phyloP scores from a whole-genome alignment of 2,113 vertebrate species.

The Salvelinus fontinalis region DNA sequence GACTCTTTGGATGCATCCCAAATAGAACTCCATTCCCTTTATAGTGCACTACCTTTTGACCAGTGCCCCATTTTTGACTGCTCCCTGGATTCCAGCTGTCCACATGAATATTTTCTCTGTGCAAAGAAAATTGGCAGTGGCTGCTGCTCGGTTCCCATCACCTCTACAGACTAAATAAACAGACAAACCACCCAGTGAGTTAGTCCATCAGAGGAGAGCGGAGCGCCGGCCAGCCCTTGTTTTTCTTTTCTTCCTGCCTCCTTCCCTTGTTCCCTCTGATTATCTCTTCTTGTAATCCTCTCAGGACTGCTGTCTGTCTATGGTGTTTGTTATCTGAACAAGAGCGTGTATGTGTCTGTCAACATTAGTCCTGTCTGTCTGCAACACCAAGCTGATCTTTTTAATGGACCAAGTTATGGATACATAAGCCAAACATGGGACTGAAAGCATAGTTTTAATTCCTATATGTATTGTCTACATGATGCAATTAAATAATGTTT shows the following conservation, averaged over 20 bases:
- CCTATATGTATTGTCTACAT: neutral
- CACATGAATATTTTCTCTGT: slow-evolving; percentile 71
- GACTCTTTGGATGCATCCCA: slow-evolving; percentile 18
- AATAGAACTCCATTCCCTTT: too few relatives aligned
- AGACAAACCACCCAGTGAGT: slow-evolving; percentile 54
- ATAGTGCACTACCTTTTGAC: too few relatives aligned
- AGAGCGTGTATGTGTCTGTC: slow-evolving; percentile 17
- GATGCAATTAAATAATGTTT: too few relatives aligned
- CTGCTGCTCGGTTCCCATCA: slow-evolving; percentile 65
- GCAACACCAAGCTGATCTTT: neutral
- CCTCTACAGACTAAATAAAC: slow-evolving; percentile 76
- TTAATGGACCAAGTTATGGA: neutral
- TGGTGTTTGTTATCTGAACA: slow-evolving; percentile 5
- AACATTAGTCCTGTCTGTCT: slow-evolving; percentile 2
- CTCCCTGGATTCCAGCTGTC: slow-evolving; percentile 62
- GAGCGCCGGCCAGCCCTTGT: slow-evolving; percentile 7
- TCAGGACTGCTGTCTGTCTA: neutral
- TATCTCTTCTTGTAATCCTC: slow-evolving; percentile 4
- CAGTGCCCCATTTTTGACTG: slow-evolving; percentile 41
- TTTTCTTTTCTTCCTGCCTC: slow-evolving; percentile 23
- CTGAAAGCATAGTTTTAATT: neutral
- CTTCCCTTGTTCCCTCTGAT: neutral
- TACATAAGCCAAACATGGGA: neutral
- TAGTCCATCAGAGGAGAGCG: slow-evolving; percentile 31
- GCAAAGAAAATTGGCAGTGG: slow-evolving; percentile 72